Base-by-base conservation (phyloP, 2,797 vertebrate species). In the Gambelia wislizenii region DNA sequence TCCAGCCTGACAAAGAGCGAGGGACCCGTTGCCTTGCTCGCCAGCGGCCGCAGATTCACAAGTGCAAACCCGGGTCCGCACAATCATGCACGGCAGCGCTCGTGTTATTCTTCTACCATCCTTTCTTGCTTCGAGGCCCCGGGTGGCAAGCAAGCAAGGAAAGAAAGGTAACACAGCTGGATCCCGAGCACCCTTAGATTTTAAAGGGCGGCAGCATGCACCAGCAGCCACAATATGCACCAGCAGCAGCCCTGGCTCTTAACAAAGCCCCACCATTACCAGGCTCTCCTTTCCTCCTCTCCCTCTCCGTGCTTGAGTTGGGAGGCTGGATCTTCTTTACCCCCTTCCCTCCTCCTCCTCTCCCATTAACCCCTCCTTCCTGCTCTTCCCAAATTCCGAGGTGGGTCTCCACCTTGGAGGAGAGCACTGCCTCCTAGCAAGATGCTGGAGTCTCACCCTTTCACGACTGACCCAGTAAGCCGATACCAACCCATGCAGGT, bases 301-400 rank as follows among this genome's bases (percentile, higher is more conserved):
- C 79, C 30, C 67, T 14, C 79, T 56, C 56, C 8, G 49, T 16
- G 64, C 42, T 44, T 80, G 79, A 81, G n/a, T 74, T 69, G 20
- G 80, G 33, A n/a, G 90, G 90, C 90, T 59, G 88, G 89, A 87
- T 89, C 52, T 89, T 89, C 27, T 85, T 89, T 81, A 90, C 89
- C 56, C 47, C 20, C 77, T 83, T 42, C 44, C 89, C 91, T 27
- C 87, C 91, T 84, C 92, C 88, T 56, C 61, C 16, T 81, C 87
- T n/a, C 76, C 87, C 88, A 14, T 77, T 86, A 79, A 59, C 39
- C 90, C 91, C 20, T 56, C 82, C 89, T 87, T 85, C 22, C 89
- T 76, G 95, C 93, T 95, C 44, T 74, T 84, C 86, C 85, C 94
- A 95, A 95, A 93, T 33, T 88, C 94, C 87, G 95, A 91, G 42